Evolutionary conservation across 2,797 vertebrate genomes (phyloP).

Genomic region (Cyprinodon diabolis): DNA sequence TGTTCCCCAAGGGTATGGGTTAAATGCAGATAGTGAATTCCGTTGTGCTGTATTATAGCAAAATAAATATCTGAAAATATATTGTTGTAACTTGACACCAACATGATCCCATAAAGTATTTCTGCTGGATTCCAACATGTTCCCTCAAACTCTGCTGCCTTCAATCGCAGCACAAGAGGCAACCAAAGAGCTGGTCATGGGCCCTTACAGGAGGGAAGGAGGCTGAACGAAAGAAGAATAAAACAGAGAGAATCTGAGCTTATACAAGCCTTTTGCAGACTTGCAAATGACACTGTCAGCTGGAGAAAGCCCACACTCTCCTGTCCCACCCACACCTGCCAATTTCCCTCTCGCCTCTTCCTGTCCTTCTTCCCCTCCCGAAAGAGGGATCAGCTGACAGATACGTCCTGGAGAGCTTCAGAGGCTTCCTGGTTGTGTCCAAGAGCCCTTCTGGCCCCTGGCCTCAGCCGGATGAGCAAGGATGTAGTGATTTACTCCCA

Average conservation of each 20-base stretch:
- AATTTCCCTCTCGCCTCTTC: slow-evolving; percentile 46
- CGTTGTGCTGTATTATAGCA: too few species aligned
- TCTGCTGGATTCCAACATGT: neutral
- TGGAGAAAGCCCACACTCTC: slow-evolving; percentile 36
- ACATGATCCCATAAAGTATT: neutral
- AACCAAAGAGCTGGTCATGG: slow-evolving; percentile 56
- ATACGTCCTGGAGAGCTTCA: slow-evolving; percentile 79
- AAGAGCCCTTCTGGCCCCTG: slow-evolving; percentile 63
- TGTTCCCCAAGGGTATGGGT: too few species aligned
- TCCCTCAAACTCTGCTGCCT: neutral
- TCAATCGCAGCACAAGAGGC: slow-evolving; percentile 25
- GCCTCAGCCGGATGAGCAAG: slow-evolving; percentile 60
- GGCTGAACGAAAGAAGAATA: slow-evolving; percentile 12
- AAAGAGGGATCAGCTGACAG: slow-evolving; percentile 78
- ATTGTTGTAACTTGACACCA: neutral
- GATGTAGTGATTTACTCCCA: slow-evolving; percentile 48
- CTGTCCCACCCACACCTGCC: slow-evolving; percentile 61
- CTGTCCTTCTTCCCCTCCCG: slow-evolving; percentile 40
- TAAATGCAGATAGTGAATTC: too few species aligned
- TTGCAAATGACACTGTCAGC: slow-evolving; percentile 66
- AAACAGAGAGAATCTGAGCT: slow-evolving; percentile 8
- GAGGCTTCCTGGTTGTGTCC: slow-evolving; percentile 74
- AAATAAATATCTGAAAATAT: too few species aligned
- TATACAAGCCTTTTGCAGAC: slow-evolving; percentile 71
- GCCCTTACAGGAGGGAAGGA: slow-evolving; percentile 42